phyloP scores from a whole-genome alignment of 1,140 invertebrate species.

The Lethrus apterus region DNA sequence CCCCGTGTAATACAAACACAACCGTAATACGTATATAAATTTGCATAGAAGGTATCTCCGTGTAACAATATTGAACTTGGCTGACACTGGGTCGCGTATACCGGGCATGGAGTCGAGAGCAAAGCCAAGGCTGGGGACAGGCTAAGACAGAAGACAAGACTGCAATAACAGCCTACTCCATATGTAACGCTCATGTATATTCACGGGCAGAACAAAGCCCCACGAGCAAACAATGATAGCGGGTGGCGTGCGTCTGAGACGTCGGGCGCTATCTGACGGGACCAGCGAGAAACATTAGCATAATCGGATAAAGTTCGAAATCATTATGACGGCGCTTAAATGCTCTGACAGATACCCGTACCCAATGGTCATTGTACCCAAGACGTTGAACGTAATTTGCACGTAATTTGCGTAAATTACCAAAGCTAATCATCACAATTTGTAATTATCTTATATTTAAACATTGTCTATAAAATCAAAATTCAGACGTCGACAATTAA shows the following conservation, averaged over 20 bases:
- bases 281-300: constrained; percentile 27
- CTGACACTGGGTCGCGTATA: too few relatives aligned
- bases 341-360: constrained; percentile 19
- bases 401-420: too few relatives aligned
- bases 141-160: constrained; percentile 25
- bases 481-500: too few relatives aligned
- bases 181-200: constrained; percentile 43
- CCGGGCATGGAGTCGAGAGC: constrained; percentile 3
- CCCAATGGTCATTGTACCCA: constrained; percentile 24
- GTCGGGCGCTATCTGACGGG: constrained; percentile 21
- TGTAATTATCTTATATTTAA: too few relatives aligned
- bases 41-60: too few relatives aligned
- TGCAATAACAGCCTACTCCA: constrained; percentile 39
- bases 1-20: too few relatives aligned
- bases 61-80: too few relatives aligned
- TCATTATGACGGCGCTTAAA: constrained; percentile 28
- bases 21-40: too few relatives aligned
- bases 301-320: constrained; percentile 30
- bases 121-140: constrained; percentile 16
- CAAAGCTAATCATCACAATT: too few relatives aligned
- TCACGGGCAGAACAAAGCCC: constrained; percentile 37
- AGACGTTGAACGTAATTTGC: too few relatives aligned
- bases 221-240: constrained; percentile 37
- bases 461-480: too few relatives aligned
- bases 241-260: constrained; percentile 7